phyloP scores from a whole-genome alignment of 2,888 invertebrate genomes.

The Taphrorychus bicolor region DNA sequence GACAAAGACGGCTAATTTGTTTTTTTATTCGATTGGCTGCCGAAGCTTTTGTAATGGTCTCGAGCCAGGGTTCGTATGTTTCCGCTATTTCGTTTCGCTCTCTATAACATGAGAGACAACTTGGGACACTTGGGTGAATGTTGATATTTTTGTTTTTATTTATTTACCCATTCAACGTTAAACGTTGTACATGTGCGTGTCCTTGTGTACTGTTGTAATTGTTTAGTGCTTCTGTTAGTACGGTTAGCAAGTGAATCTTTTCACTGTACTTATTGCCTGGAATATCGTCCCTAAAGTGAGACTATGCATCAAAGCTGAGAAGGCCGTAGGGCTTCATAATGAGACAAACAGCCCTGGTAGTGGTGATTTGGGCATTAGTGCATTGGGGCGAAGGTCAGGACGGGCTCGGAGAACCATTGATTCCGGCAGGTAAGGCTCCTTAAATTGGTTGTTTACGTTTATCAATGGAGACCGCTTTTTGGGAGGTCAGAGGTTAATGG shows the following conservation, averaged over 20 bases:
- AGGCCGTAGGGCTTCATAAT: neutral
- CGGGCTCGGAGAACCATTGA: neutral
- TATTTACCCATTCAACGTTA: neutral
- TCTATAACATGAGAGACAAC: conserved; percentile 8
- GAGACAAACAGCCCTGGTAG: neutral
- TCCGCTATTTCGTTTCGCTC: conserved; percentile 10
- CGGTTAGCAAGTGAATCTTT: conserved; percentile 1
- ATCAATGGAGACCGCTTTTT: neutral
- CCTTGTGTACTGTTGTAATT: neutral
- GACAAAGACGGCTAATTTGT: neutral
- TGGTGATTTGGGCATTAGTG: neutral
- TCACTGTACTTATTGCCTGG: neutral
- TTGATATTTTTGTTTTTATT: conserved; percentile 24
- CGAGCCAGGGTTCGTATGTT: conserved; percentile 19
- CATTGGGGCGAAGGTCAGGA: neutral
- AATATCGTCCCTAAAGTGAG: neutral
- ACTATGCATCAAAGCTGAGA: neutral
- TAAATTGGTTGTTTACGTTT: conserved; percentile 4
- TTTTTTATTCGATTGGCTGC: too few relatives aligned
- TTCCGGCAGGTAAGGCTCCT: conserved; percentile 24
- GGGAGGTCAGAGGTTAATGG: conserved; percentile 3
- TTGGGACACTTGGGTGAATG: conserved; percentile 13
- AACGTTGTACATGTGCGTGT: neutral
- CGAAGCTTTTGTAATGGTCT: too few relatives aligned
- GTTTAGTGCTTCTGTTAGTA: neutral